Evolutionary conservation across 2,888 invertebrate genomes (phyloP).

Genomic region (Sesia apiformis): DNA sequence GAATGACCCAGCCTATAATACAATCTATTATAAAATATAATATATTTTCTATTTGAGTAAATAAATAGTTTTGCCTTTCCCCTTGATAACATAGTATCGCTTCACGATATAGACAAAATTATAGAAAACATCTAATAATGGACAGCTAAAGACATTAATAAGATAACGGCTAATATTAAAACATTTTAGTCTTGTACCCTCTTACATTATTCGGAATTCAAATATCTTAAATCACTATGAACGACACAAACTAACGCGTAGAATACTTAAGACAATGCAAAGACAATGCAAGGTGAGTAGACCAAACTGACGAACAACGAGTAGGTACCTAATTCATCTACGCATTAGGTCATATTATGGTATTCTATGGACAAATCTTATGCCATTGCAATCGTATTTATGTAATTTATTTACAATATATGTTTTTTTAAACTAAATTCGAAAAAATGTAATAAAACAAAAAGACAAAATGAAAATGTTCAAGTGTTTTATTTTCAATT

Average conservation of each 20-base stretch:
- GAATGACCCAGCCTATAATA: constrained; percentile 38
- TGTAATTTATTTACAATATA: constrained; percentile 46
- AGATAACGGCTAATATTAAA: constrained; percentile 30
- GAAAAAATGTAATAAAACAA: constrained; percentile 3
- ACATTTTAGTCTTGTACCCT: constrained; percentile 50
- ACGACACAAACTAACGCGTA: neutral
- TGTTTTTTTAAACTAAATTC: neutral
- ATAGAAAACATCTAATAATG: neutral
- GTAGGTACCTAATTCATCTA: neutral
- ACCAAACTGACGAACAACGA: constrained; percentile 2
- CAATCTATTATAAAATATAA: constrained; percentile 13
- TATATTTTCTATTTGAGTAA: constrained; percentile 6
- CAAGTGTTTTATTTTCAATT: constrained; percentile 20
- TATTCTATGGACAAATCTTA: constrained; percentile 47
- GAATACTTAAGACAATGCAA: neutral
- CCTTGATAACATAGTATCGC: constrained; percentile 10
- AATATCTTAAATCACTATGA: constrained; percentile 2
- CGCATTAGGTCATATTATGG: neutral
- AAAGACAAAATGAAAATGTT: constrained; percentile 6
- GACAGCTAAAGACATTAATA: neutral
- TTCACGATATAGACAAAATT: no score
- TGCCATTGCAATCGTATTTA: constrained; percentile 33
- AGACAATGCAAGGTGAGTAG: neutral
- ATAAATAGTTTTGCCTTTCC: constrained; percentile 24
- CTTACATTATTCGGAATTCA: constrained; percentile 21